A percentile compares a stretch with the other conserved stretches of the same genome.
Conservation (phyloP, 2,113 vertebrate genomes). For the Callospermophilus lateralis region DNA sequence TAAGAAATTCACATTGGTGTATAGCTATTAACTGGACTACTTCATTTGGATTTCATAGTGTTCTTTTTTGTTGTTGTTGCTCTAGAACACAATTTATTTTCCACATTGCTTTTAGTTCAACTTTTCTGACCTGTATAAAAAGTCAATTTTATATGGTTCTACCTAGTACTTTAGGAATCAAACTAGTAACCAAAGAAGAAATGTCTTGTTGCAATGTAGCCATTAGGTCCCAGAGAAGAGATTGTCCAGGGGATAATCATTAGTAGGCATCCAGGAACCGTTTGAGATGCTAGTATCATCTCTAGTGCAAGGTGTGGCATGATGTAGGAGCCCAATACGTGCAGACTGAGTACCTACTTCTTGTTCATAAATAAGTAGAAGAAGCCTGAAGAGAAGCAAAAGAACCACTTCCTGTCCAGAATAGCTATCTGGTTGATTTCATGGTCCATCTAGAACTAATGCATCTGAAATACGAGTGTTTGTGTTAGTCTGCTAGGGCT, state of each 20-base stretch:
- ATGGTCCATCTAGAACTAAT: background rate
- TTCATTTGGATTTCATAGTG: constrained; percentile 15
- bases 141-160: background rate
- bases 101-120: constrained; percentile 8
- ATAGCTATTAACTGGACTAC: background rate
- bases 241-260: background rate
- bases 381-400: background rate
- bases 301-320: background rate
- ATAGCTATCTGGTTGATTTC: constrained; percentile 14
- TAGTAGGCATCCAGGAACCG: background rate
- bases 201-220: background rate
- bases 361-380: background rate
- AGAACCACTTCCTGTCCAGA: background rate
- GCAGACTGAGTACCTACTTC: background rate
- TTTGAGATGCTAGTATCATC: background rate
- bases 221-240: background rate
- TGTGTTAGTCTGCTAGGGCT: background rate
- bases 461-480: background rate
- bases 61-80: background rate
- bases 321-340: background rate
- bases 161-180: background rate
- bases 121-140: background rate
- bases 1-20: background rate
- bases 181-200: background rate
- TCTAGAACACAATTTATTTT: background rate